A percentile compares a stretch with the other conserved stretches of the same genome.
Conservation (phyloP, 1,140 invertebrate species). For the Pogonomyrmex barbatus region DNA sequence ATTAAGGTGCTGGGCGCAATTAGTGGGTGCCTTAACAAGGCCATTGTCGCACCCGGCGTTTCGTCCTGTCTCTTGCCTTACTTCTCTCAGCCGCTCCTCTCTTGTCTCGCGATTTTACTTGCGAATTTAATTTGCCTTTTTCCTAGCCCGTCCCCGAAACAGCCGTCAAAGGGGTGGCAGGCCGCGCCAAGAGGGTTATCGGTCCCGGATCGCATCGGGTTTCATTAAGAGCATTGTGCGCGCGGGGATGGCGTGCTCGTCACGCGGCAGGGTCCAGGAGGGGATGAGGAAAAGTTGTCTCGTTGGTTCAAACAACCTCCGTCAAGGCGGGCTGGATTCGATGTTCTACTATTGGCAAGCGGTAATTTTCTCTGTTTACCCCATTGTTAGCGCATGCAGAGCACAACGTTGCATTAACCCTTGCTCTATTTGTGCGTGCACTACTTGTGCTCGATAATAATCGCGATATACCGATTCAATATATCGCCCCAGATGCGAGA, state of each 20-base stretch:
- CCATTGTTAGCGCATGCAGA: conserved; percentile 68
- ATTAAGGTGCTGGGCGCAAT: conserved; percentile 79
- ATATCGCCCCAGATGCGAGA: not conserved
- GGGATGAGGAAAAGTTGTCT: conserved; percentile 67
- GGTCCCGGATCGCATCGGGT: conserved; percentile 73
- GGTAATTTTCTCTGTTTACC: conserved; percentile 78
- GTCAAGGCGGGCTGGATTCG: conserved; percentile 37
- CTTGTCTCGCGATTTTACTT: conserved; percentile 71
- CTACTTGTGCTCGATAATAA: not conserved
- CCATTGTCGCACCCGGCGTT: conserved; percentile 75
- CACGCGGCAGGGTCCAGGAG: conserved; percentile 60
- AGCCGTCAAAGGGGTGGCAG: conserved; percentile 72
- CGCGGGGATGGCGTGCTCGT: conserved; percentile 56
- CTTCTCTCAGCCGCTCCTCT: not conserved
- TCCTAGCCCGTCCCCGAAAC: conserved; percentile 61
- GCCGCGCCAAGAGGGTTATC: conserved; percentile 67
- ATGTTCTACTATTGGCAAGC: conserved; percentile 66
- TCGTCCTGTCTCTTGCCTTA: conserved; percentile 8
- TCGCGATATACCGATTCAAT: conserved; percentile 30
- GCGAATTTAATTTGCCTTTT: conserved; percentile 77
- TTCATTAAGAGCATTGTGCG: conserved; percentile 80
- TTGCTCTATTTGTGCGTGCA: conserved; percentile 2
- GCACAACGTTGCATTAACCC: conserved; percentile 35
- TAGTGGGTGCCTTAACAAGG: conserved; percentile 79
- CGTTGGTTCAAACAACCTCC: conserved; percentile 74